Percentiles rank a stretch among this genome's conserved stretches.
Evolutionary conservation across 2,888 invertebrate species (phyloP).

Genomic region (Megaustenia siamemsis): DNA sequence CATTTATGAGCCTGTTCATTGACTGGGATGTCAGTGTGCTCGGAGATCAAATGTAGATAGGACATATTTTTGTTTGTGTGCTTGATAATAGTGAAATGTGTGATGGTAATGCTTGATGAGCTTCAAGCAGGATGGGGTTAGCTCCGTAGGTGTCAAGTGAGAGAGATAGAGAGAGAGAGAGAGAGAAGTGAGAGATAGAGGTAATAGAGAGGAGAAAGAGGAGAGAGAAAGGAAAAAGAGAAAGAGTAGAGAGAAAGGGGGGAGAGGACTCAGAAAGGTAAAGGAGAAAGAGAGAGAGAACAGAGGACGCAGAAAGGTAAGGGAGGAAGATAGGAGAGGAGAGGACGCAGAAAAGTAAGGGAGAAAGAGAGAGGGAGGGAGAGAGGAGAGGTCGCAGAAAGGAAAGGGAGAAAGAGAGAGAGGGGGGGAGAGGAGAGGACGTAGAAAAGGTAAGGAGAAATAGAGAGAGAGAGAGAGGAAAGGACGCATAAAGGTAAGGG

Average conservation of each 20-base stretch:
- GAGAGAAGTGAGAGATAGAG: not conserved
- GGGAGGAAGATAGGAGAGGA: not conserved
- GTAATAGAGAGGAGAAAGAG: not conserved
- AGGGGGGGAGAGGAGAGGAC: not conserved
- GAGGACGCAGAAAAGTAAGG: not conserved
- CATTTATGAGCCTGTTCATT: too few species aligned
- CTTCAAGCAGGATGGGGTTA: too few species aligned
- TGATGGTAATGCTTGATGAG: too few species aligned
- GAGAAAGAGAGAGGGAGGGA: not conserved
- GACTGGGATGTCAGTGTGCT: too few species aligned
- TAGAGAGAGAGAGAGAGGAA: not conserved
- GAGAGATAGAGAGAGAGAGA: conserved; percentile 13
- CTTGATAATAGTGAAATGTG: too few species aligned
- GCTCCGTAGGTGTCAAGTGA: too few species aligned
- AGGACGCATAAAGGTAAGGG: not conserved
- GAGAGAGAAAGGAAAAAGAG: not conserved
- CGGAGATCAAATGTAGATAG: too few species aligned
- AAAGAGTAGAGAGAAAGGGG: too few species aligned
- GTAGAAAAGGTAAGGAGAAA: too few species aligned
- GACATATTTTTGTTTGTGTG: too few species aligned
- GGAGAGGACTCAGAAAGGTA: not conserved
- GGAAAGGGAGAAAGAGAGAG: not conserved
- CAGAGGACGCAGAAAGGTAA: not conserved
- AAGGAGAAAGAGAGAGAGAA: not conserved
- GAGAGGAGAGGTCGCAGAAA: not conserved